Conservation (phyloP, 2,888 invertebrate genomes). For the Archips crataeganus region DNA sequence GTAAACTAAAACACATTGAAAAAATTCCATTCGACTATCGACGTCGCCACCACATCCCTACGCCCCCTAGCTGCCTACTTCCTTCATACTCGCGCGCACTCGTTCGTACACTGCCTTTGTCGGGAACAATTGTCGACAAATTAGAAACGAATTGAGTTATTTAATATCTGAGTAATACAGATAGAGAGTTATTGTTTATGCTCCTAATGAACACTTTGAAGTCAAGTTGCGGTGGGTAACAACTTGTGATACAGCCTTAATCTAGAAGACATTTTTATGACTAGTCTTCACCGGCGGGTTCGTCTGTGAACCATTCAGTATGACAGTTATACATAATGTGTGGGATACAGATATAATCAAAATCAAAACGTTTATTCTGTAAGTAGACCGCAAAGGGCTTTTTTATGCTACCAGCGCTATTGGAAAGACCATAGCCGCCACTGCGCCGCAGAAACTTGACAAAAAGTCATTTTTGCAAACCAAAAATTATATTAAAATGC, state of each 20-base stretch:
- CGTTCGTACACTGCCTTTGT: conserved; percentile 84
- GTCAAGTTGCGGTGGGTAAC: conserved; percentile 4
- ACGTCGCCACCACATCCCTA: conserved; percentile 55
- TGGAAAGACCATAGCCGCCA: no score
- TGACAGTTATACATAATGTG: no score
- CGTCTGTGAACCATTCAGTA: no score
- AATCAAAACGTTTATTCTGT: no score
- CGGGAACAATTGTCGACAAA: conserved; percentile 86
- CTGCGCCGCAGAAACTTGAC: no score
- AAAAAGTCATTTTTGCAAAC: no score
- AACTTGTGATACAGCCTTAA: conserved; percentile 1
- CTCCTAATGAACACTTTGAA: conserved; percentile 41
- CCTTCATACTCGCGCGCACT: conserved; percentile 85
- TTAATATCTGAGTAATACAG: conserved; percentile 80
- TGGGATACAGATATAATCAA: no score
- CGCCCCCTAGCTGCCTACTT: conserved; percentile 78
- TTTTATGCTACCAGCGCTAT: no score
- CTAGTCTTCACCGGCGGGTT: no score
- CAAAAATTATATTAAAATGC: no score
- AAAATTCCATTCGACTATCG: conserved; percentile 12
- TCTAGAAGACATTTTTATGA: not conserved
- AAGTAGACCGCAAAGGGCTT: no score
- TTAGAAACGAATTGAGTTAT: conserved; percentile 86
- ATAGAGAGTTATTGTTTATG: conserved; percentile 71
- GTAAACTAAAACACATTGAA: no score